These are phyloP conservation scores for Stegostoma tigrinum DNA, from an alignment of 2,113 vertebrate species.

Conservation along the genomic window DNA sequence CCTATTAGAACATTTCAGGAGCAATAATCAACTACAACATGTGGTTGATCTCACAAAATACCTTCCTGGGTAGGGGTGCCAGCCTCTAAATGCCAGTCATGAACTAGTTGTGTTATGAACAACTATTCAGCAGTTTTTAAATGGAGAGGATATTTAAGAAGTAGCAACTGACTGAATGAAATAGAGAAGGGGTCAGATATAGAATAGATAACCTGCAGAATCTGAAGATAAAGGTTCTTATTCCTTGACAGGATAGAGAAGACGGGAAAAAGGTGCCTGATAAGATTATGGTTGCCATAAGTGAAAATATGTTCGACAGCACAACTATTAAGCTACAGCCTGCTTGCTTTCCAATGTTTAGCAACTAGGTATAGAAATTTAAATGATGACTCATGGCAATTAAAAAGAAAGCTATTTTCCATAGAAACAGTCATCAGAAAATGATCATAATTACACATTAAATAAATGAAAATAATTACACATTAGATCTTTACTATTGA, in stretches of 20 bases:
- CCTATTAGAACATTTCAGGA: background rate
- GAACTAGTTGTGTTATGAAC: background rate
- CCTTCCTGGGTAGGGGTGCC: background rate
- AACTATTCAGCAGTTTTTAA: background rate
- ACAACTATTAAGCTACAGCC: background rate
- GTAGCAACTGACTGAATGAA: background rate
- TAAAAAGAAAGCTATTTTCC: background rate
- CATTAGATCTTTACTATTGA: background rate
- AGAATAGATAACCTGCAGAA: background rate
- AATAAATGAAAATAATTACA: background rate
- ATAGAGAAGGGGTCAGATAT: background rate
- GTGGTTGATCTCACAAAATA: background rate
- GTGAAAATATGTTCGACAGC: background rate
- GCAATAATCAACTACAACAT: background rate
- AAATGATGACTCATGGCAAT: background rate
- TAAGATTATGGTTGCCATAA: background rate
- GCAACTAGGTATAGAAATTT: background rate
- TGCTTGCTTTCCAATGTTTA: background rate
- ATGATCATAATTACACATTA: background rate
- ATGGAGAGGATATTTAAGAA: background rate
- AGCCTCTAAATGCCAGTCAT: background rate
- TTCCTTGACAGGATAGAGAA: background rate
- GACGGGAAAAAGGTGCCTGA: background rate
- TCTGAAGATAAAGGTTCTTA: background rate
- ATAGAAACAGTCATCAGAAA: background rate